A percentile compares a stretch with the other conserved stretches of the same genome.
Conservation (phyloP, 2,113 vertebrate species). For the Notechis scutatus region DNA sequence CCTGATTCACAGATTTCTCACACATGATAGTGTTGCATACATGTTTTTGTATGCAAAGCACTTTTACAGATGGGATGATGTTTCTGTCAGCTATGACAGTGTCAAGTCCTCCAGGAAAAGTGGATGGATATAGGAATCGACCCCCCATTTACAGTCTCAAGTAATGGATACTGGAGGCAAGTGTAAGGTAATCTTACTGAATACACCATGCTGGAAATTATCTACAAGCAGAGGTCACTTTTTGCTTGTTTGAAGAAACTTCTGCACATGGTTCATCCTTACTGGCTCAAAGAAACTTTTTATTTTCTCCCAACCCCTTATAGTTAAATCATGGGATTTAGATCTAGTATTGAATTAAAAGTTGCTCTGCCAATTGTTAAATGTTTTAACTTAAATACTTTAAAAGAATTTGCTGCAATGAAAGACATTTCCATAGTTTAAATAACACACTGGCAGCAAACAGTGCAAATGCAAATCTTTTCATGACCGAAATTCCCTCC, state of each 20-base stretch:
- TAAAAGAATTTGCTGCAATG: constrained; percentile 72
- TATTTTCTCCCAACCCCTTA: constrained; percentile 49
- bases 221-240: neutral
- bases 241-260: neutral
- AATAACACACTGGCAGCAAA: constrained; percentile 68
- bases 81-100: neutral
- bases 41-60: neutral
- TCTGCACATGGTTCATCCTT: neutral
- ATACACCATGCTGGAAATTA: neutral
- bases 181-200: neutral
- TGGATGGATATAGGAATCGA: neutral
- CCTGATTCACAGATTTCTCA: neutral
- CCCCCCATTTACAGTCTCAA: neutral
- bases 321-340: constrained; percentile 55
- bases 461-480: constrained; percentile 61
- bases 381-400: constrained; percentile 72
- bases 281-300: constrained; percentile 27
- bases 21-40: neutral
- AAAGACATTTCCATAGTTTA: constrained; percentile 67
- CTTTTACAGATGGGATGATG: neutral
- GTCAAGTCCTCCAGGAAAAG: neutral
- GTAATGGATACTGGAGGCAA: neutral
- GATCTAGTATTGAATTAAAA: constrained; percentile 57
- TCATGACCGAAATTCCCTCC: constrained; percentile 61
- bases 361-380: constrained; percentile 68